Evolutionary conservation across 2,113 vertebrate species (phyloP).

Genomic region (Tapirus terrestris): DNA sequence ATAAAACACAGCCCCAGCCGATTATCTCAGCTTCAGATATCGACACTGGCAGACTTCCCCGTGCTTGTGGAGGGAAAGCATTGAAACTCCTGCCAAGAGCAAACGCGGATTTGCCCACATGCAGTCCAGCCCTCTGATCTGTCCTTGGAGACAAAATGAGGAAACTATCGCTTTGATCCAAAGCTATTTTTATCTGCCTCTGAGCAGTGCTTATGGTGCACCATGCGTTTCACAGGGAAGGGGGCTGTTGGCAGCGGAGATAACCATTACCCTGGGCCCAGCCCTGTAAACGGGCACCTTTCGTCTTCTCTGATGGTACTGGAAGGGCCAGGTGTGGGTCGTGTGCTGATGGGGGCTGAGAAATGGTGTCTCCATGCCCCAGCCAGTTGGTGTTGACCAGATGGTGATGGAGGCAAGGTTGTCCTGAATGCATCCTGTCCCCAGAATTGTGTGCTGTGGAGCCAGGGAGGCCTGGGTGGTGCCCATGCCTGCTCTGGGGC

Average conservation of each 20-base stretch:
- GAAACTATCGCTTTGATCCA: constrained; percentile 71
- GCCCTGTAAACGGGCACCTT: constrained; percentile 67
- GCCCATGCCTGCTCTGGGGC: neutral
- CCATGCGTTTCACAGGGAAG: constrained; percentile 33
- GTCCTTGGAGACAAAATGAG: constrained; percentile 82
- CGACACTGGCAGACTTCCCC: constrained; percentile 74
- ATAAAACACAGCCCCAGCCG: constrained; percentile 9
- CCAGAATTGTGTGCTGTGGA: neutral
- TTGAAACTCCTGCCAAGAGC: constrained; percentile 73
- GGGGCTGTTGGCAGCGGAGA: constrained; percentile 69
- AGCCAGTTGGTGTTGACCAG: neutral
- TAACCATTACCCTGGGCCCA: constrained; percentile 65
- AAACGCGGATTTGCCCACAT: constrained; percentile 78
- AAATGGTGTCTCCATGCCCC: neutral
- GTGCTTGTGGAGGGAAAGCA: constrained; percentile 56
- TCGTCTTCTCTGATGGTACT: constrained; percentile 47
- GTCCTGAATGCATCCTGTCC: neutral
- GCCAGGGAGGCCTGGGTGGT: neutral
- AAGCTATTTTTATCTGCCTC: constrained; percentile 84
- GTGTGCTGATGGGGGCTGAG: constrained; percentile 56
- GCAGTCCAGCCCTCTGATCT: constrained; percentile 77
- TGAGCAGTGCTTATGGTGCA: constrained; percentile 79
- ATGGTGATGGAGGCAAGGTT: neutral
- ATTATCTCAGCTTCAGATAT: constrained; percentile 66
- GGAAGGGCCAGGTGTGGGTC: constrained; percentile 54